Base-by-base conservation (phyloP, 2,888 invertebrate genomes). In the Luffia ferchaultella region DNA sequence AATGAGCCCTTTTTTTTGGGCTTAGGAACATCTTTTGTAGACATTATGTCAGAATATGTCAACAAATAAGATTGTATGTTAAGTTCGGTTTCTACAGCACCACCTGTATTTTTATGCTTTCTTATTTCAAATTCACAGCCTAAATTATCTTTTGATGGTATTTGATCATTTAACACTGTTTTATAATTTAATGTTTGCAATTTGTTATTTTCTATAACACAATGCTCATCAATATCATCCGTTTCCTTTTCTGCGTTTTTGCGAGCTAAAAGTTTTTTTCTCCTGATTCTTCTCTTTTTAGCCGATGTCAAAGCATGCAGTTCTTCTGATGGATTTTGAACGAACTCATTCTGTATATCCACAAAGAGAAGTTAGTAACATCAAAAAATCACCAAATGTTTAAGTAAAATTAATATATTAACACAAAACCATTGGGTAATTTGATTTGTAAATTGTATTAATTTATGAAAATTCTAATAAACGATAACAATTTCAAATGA, bases 281-380 rank as follows among this genome's bases (percentile, higher is more conserved):
- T 62, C 50, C 76, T 61, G 17, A 65, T 57, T 53, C 76, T 65
- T 57, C 76, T 65, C 51, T 67, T 76, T 50, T 68, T 58, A 40
- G 71, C 57, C 50, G 30, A 30, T 7, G 30, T 30, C 12, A 30
- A 30, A 3, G 12, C 30, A 30, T n/a, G n/a, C n/a, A n/a, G n/a
- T n/a, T n/a, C n/a, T n/a, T n/a, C n/a, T n/a, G 30, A 12, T 30
- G 30, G 12, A 30, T 12, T 30, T 30, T 3, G 12, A 7, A 30
- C 3, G 30, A 30, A 3, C 30, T 30, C 30, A 30, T 30, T 30
- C n/a, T n/a, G n/a, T 30, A 30, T 7, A 30, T 30, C n/a, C n/a
- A n/a, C 30, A 30, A 12, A 12, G 30, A 7, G 5, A 30, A 7
- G 3, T 12, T 30, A 30, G 12, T 7, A 30, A 30, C 12, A 30